These are phyloP conservation scores for Podarcis raffonei DNA, from an alignment of 2,113 vertebrate genomes.

Conservation along the genomic window DNA sequence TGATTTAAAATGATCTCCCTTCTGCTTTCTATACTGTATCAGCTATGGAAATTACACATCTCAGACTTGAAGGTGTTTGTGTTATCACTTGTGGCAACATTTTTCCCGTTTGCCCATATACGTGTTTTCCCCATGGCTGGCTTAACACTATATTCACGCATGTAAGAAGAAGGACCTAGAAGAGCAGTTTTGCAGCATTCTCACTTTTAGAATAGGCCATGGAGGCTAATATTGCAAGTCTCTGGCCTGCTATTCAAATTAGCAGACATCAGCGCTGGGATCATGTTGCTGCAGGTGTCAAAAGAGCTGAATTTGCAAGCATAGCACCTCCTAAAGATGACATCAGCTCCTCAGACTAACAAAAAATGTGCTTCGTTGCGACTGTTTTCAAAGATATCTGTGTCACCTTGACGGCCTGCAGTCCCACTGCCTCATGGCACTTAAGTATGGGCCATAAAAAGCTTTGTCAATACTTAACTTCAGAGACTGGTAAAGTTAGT, in stretches of 20 bases:
- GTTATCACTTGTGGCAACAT: too few relatives aligned
- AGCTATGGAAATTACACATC: not conserved
- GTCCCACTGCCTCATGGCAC: not conserved
- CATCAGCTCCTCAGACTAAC: not conserved
- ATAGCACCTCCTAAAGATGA: too few relatives aligned
- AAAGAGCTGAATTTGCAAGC: not conserved
- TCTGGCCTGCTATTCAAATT: not conserved
- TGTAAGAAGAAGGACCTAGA: not conserved
- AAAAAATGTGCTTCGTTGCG: not conserved
- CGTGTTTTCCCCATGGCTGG: not conserved
- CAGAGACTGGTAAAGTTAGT: not conserved
- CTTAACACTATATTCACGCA: not conserved
- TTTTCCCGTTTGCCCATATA: not conserved
- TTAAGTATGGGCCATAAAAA: not conserved
- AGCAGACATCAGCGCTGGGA: not conserved
- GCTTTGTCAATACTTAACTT: not conserved
- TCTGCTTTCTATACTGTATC: not conserved
- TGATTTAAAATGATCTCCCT: not conserved
- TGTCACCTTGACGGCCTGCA: not conserved
- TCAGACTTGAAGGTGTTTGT: not conserved
- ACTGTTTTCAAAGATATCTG: not conserved
- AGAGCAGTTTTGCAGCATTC: not conserved
- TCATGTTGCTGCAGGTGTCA: not conserved
- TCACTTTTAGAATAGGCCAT: not conserved
- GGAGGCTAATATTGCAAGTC: not conserved